A percentile compares a stretch with the other conserved stretches of the same genome.
phyloP scores from a whole-genome alignment of 2,797 vertebrate species.

The Cheirogaleus major region DNA sequence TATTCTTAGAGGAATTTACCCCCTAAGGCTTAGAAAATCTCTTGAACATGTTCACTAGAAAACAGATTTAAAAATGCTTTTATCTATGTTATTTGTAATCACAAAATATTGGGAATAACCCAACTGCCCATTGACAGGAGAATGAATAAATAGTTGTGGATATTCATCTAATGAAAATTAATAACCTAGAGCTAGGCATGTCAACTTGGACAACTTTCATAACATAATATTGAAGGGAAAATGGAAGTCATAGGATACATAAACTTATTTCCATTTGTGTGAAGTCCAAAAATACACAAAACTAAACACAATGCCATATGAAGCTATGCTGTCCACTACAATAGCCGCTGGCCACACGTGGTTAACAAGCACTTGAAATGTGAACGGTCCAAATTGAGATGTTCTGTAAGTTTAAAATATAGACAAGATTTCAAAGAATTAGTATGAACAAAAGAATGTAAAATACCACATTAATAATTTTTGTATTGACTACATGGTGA shows the following conservation, averaged over 20 bases:
- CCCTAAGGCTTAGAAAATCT: background rate
- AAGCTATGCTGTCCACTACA: background rate
- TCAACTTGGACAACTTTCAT: background rate
- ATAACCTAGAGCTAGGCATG: background rate
- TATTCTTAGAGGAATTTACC: background rate
- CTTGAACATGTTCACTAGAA: background rate
- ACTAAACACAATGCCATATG: background rate
- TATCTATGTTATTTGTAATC: background rate
- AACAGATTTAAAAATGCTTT: background rate
- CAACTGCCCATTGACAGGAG: background rate
- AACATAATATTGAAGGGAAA: background rate
- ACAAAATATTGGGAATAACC: background rate
- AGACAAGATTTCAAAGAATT: background rate
- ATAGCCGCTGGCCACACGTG: background rate
- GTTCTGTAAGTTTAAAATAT: background rate
- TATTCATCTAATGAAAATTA: constrained; percentile 13
- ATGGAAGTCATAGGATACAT: background rate
- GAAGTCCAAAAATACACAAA: background rate
- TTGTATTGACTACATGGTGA: background rate
- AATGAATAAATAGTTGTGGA: background rate
- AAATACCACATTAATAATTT: background rate
- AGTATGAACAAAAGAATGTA: background rate
- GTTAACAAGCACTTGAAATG: background rate
- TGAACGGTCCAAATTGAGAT: background rate
- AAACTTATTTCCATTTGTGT: background rate